These are phyloP conservation scores for Falco rusticolus DNA, from an alignment of 2,797 vertebrate genomes.

Conservation along the genomic window DNA sequence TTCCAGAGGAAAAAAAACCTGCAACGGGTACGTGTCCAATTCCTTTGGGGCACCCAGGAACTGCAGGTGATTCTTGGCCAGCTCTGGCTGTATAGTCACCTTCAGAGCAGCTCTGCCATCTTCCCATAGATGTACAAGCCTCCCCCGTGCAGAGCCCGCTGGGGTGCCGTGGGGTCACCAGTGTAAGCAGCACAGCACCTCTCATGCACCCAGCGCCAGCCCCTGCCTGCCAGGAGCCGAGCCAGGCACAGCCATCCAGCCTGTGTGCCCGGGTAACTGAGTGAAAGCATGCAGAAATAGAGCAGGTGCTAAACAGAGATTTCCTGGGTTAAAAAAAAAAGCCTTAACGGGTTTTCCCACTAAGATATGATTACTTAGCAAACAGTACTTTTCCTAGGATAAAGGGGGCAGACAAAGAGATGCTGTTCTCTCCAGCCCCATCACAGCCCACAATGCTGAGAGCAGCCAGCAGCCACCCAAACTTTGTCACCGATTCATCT, in stretches of 20 bases:
- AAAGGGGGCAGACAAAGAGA: background rate
- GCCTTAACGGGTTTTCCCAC: background rate
- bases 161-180: background rate
- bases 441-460: background rate
- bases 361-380: background rate
- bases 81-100: background rate
- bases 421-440: background rate
- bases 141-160: background rate
- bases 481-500: background rate
- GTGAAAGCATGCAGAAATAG: background rate
- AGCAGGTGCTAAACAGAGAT: background rate
- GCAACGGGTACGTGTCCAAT: constrained; percentile 74
- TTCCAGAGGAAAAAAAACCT: constrained; percentile 80
- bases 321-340: background rate
- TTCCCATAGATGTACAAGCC: background rate
- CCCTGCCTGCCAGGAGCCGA: background rate
- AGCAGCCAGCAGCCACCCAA: background rate
- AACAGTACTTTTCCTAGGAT: background rate
- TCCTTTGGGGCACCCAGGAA: background rate
- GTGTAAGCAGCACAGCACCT: background rate
- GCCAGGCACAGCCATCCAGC: background rate
- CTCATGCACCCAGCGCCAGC: background rate
- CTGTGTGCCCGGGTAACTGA: background rate
- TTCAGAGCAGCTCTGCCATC: background rate
- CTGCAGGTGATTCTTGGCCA: background rate